These are phyloP conservation scores for Characodon lateralis DNA, from an alignment of 2,797 vertebrate genomes.

Conservation along the genomic window DNA sequence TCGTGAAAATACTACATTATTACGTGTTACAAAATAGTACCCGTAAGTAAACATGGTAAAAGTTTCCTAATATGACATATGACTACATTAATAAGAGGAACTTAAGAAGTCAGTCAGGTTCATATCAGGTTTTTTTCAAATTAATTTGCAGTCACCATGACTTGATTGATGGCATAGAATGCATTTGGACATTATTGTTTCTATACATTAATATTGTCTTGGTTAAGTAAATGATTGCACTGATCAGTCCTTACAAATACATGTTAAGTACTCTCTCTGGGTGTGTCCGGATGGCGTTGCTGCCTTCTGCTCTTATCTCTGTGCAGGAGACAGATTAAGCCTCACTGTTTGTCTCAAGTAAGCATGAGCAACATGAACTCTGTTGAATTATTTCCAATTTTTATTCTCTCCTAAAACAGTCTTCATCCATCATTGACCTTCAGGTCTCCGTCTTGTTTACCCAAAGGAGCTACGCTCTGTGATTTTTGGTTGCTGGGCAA, in stretches of 20 bases:
- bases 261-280: conserved; percentile 7
- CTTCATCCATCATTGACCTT: conserved; percentile 38
- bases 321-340: conserved; percentile 33
- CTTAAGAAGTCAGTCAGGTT: neutral
- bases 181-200: neutral
- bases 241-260: conserved; percentile 3
- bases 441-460: conserved; percentile 22
- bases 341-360: conserved; percentile 42
- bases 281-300: conserved; percentile 13
- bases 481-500: conserved; percentile 23
- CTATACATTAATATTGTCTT: neutral
- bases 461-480: conserved; percentile 22
- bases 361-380: conserved; percentile 35
- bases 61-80: neutral
- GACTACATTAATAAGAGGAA: neutral
- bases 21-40: neutral
- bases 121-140: neutral
- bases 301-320: conserved; percentile 21
- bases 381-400: conserved; percentile 28
- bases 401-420: conserved; percentile 21
- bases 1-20: neutral
- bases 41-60: neutral
- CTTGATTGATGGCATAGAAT: neutral
- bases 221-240: conserved; percentile 11
- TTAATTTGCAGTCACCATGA: neutral